Percentiles rank a stretch among this genome's conserved stretches.
phyloP scores from a whole-genome alignment of 2,113 vertebrate species.

The Catagonus wagneri region DNA sequence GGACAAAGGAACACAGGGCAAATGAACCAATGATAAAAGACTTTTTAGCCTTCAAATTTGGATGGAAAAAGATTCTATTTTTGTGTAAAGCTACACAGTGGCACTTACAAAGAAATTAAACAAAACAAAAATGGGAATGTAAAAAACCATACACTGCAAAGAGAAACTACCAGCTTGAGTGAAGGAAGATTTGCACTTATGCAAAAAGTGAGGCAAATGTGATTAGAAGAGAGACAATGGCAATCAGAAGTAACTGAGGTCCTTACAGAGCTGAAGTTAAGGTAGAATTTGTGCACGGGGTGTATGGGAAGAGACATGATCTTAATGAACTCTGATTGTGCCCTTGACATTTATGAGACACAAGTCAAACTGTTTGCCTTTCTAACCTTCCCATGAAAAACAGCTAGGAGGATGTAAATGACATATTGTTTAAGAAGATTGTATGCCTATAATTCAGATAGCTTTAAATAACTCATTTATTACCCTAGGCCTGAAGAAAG shows the following conservation, averaged over 20 bases:
- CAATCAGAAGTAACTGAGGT: background rate
- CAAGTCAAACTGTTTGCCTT: background rate
- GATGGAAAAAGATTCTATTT: background rate
- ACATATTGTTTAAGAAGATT: background rate
- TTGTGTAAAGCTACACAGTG: background rate
- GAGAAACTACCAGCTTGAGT: background rate
- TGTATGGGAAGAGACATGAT: background rate
- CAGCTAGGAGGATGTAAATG: background rate
- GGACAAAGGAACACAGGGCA: background rate
- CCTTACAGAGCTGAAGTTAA: background rate
- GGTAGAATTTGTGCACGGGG: background rate
- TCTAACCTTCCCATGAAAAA: background rate
- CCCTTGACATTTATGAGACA: background rate
- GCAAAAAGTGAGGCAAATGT: background rate
- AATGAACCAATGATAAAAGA: background rate
- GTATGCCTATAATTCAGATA: background rate
- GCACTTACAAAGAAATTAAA: conserved; percentile 35
- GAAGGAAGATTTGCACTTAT: background rate
- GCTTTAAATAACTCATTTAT: conserved; percentile 29
- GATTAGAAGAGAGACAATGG: background rate
- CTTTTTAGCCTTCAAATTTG: background rate
- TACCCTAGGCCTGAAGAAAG: background rate
- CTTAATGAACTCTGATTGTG: background rate
- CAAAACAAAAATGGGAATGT: conserved; percentile 19
- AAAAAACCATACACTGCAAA: background rate